phyloP scores from a whole-genome alignment of 2,797 vertebrate species.

The Myripristis jacobus region DNA sequence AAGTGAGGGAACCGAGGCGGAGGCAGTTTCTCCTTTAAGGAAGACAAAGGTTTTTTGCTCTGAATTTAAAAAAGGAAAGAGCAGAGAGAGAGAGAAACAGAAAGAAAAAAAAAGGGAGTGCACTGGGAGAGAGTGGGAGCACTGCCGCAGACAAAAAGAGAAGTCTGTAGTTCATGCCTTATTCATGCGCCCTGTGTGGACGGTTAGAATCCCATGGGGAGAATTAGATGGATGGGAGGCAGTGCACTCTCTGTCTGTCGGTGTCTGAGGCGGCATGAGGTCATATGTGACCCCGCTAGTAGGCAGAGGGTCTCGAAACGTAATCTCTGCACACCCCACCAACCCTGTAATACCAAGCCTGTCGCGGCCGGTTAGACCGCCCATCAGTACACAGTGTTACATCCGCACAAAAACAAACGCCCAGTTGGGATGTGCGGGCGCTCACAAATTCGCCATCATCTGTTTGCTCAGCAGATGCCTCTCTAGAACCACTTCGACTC shows the following conservation, averaged over 20 bases:
- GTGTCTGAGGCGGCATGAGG: conserved; percentile 40
- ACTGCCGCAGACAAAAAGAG: conserved; percentile 56
- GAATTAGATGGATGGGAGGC: conserved; percentile 55
- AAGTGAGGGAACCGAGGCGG: conserved; percentile 13
- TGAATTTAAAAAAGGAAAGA: conserved; percentile 51
- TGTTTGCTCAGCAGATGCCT: conserved; percentile 42
- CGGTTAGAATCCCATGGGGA: conserved; percentile 67
- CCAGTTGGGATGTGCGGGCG: conserved; percentile 32
- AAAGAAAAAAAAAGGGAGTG: conserved; percentile 8
- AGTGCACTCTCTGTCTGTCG: conserved; percentile 33
- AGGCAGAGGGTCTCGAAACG: conserved; percentile 34
- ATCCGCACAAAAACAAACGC: conserved; percentile 48
- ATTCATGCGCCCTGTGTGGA: conserved; percentile 70
- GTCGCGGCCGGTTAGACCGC: conserved; percentile 26
- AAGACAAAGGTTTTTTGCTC: conserved; percentile 8
- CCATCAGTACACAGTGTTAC: conserved; percentile 53
- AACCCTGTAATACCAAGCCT: conserved; percentile 33
- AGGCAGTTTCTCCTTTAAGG: conserved; percentile 28
- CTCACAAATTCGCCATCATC: conserved; percentile 43
- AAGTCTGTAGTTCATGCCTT: conserved; percentile 71
- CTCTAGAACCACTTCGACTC: conserved; percentile 21
- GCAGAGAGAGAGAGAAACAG: not conserved
- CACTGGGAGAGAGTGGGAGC: conserved; percentile 15
- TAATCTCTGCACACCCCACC: conserved; percentile 38
- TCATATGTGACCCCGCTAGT: conserved; percentile 50